Base-by-base conservation (phyloP, 2,797 vertebrate genomes). In the Alosa sapidissima region DNA sequence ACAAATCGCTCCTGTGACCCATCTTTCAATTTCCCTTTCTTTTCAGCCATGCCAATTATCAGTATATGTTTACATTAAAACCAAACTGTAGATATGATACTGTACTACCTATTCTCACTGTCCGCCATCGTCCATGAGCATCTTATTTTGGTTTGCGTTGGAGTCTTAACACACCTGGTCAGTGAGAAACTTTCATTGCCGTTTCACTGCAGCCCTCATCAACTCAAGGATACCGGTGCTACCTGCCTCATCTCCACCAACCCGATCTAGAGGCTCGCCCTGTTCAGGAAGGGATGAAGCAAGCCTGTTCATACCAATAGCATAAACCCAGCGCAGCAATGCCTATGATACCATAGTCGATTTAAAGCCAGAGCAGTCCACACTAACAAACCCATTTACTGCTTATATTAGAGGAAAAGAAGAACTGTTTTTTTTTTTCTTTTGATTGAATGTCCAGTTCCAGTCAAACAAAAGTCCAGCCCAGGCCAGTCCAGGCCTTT, bases 171-270 rank as follows among this genome's bases (percentile, higher is more conserved):
- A 87, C 82, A 86, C 83, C 49, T 81, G 47, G 87, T 88, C 68
- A 82, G 33, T 83, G 28, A 81, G 75, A 81, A 81, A 47, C 82
- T 60, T 84, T 84, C 65, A 85, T 87, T 82, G 14, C 85, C 89
- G 84, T 88, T 88, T 89, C 89, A 88, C 85, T 85, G 88, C 91
- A 92, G 88, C 89, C 89, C 90, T 92, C 78, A 68, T 87, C 88
- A 81, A 52, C 86, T 90, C 86, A 90, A 89, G 88, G 89, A 92
- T 88, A 94, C 87, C 49, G 94, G 94, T 96, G 94, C 95, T 96
- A 92, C 91, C 84, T 87, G 84, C 55, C 85, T 68, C 81, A 60
- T 24, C 85, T 36, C 87, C 86, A 86, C 83, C 86, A 87, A 87
- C 75, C 83, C 81, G 82, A 49, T 21, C 81, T 51, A 81, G 4